phyloP scores from a whole-genome alignment of 2,888 invertebrate genomes.

The Epicampocera succincta region DNA sequence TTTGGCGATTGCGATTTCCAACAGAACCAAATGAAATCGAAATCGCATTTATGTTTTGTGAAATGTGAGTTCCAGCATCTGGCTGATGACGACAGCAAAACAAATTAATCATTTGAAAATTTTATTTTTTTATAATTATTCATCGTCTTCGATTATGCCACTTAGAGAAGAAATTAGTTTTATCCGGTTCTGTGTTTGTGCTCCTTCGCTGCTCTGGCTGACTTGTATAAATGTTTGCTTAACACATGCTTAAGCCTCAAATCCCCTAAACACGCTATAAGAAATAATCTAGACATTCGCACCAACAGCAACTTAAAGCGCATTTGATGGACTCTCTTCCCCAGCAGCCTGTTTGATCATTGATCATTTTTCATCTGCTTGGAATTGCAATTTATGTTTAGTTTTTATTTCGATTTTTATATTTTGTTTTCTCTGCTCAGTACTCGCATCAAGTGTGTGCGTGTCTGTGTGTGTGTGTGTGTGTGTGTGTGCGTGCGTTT shows the following conservation, averaged over 20 bases:
- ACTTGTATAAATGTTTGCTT: constrained; percentile 31
- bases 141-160: too few species aligned
- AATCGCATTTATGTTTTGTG: too few species aligned
- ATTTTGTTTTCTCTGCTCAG: not conserved
- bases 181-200: not conserved
- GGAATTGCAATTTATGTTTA: constrained; percentile 41
- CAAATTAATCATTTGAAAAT: too few species aligned
- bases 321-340: constrained; percentile 56
- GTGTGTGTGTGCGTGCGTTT: constrained; percentile 13
- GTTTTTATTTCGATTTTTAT: constrained; percentile 12
- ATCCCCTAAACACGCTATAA: constrained; percentile 58
- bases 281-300: constrained; percentile 61
- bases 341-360: constrained; percentile 62
- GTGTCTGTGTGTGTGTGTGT: not conserved
- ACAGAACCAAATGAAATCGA: too few species aligned
- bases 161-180: too few species aligned
- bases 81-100: too few species aligned
- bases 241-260: constrained; percentile 60
- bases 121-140: too few species aligned
- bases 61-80: too few species aligned
- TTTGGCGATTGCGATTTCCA: too few species aligned
- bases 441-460: not conserved
- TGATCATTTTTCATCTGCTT: constrained; percentile 65
- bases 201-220: constrained; percentile 18
- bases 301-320: constrained; percentile 20